phyloP scores from a whole-genome alignment of 2,888 invertebrate species.

The Drosophila sordidula region DNA sequence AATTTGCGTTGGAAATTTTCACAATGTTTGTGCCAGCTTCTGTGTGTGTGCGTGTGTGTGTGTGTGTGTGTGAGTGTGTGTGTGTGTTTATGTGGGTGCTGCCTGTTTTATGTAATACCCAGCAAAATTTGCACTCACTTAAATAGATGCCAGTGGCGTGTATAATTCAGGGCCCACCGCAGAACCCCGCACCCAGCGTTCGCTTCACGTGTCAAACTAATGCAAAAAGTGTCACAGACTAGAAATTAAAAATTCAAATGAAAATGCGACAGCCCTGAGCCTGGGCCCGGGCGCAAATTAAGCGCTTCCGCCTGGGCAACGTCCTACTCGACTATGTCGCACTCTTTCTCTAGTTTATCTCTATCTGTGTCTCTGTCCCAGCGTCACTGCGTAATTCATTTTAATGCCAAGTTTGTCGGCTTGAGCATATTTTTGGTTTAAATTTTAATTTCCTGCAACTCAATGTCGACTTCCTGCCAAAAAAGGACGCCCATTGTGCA shows the following conservation, averaged over 20 bases:
- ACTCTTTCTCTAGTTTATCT: background rate
- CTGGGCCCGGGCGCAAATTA: conserved; percentile 58
- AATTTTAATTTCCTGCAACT: conserved; percentile 79
- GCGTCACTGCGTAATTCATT: conserved; percentile 53
- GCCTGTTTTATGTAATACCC: conserved; percentile 54
- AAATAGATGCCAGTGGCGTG: conserved; percentile 66
- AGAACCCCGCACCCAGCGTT: background rate
- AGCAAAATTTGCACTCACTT: conserved; percentile 71
- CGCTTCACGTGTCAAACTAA: conserved; percentile 65
- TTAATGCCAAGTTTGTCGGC: conserved; percentile 38
- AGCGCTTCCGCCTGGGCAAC: conserved; percentile 60
- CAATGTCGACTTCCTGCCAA: conserved; percentile 62
- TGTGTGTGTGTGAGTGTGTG: conserved; percentile 9
- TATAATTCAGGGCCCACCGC: conserved; percentile 19
- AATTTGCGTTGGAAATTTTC: conserved; percentile 74
- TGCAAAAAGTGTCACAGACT: conserved; percentile 67
- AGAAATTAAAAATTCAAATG: conserved; percentile 76
- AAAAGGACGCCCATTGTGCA: conserved; percentile 21
- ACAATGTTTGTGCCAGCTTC: conserved; percentile 65
- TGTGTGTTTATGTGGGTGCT: conserved; percentile 16
- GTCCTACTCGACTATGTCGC: background rate
- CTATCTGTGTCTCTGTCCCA: conserved; percentile 3
- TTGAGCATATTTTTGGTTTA: conserved; percentile 57
- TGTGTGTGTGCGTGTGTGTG: conserved; percentile 7
- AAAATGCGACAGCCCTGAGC: conserved; percentile 42